Evolutionary conservation across 2,888 invertebrate species (phyloP).

Genomic region (Tetragnatha montana): DNA sequence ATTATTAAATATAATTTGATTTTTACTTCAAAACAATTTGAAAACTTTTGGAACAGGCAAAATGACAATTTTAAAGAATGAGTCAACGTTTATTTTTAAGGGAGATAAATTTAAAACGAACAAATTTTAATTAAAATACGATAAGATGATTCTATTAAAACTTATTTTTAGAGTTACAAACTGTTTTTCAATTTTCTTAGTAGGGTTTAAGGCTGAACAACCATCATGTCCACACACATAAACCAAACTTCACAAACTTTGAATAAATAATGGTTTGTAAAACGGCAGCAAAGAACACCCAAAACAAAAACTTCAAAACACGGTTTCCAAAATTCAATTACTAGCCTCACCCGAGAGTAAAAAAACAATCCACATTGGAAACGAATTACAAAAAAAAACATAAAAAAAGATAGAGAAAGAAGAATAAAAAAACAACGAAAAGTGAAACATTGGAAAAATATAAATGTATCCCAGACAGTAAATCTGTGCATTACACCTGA

Average conservation of each 20-base stretch:
- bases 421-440: background rate
- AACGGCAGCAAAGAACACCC: background rate
- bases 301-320: background rate
- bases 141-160: too few species aligned
- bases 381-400: conserved; percentile 35
- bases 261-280: background rate
- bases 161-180: too few species aligned
- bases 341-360: conserved; percentile 4
- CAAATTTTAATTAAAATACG: too few species aligned
- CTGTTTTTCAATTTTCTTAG: too few species aligned
- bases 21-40: too few species aligned
- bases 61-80: too few species aligned
- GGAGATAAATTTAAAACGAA: too few species aligned
- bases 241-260: background rate
- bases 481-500: conserved; percentile 58
- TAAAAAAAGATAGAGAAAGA: background rate
- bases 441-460: conserved; percentile 26
- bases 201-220: too few species aligned
- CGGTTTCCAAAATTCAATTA: conserved; percentile 43
- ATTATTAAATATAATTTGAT: too few species aligned
- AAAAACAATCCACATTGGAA: conserved; percentile 24
- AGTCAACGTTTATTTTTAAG: too few species aligned
- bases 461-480: conserved; percentile 31
- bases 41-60: too few species aligned
- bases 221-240: too few species aligned